Conservation (phyloP, 2,797 vertebrate species). For the Eulemur mongoz region DNA sequence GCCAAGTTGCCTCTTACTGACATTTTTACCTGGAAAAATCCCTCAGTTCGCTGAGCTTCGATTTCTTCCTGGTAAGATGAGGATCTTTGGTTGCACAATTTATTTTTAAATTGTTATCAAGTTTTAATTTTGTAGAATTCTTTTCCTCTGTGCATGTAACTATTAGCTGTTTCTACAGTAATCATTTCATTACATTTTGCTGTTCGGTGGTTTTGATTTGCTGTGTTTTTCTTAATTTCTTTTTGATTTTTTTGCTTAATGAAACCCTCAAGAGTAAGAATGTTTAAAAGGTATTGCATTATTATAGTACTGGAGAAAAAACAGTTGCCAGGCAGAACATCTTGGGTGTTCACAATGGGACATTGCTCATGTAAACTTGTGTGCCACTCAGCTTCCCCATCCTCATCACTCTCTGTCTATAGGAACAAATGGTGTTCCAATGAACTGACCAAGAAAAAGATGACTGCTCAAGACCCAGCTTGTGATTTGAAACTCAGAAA, state of each 20-base stretch:
- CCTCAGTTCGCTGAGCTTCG: neutral
- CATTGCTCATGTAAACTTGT: accelerated
- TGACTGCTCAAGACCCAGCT: slow-evolving; percentile 5
- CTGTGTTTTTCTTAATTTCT: neutral
- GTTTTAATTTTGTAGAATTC: neutral
- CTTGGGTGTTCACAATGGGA: no score
- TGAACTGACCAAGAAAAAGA: slow-evolving; percentile 48
- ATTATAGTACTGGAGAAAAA: neutral
- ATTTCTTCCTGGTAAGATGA: neutral
- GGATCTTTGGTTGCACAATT: neutral
- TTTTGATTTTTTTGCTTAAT: neutral
- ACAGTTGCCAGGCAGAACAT: accelerated
- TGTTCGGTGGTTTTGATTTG: neutral
- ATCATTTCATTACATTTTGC: neutral
- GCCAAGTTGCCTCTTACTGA: neutral
- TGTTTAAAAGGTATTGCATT: neutral
- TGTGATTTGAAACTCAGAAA: slow-evolving; percentile 61
- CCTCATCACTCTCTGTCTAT: neutral
- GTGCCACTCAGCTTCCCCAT: accelerated
- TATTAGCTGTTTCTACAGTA: neutral
- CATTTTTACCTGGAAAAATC: neutral
- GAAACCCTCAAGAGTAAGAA: neutral
- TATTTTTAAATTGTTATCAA: neutral
- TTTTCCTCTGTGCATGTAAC: neutral
- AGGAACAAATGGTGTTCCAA: neutral